phyloP scores from a whole-genome alignment of 1,140 invertebrate genomes.

The Gryon sp. region DNA sequence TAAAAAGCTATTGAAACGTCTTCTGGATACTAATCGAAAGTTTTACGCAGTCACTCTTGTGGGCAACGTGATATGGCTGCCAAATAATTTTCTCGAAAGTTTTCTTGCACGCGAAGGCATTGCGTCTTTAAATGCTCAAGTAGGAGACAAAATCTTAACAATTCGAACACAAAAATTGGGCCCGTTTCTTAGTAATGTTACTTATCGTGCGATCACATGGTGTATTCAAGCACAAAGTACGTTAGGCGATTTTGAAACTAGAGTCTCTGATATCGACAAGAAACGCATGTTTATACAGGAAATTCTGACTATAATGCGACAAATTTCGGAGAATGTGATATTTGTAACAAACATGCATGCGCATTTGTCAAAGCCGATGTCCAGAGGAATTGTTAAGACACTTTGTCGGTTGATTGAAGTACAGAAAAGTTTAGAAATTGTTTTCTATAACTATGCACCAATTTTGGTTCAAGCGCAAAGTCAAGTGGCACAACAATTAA shows the following conservation, averaged over 20 bases:
- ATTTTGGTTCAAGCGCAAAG: conserved; percentile 75
- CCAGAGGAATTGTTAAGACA: conserved; percentile 86
- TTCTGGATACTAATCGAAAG: conserved; percentile 89
- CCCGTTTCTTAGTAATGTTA: conserved; percentile 58
- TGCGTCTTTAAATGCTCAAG: conserved; percentile 48
- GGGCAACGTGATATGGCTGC: conserved; percentile 89
- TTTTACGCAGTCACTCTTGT: conserved; percentile 87
- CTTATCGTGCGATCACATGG: conserved; percentile 70
- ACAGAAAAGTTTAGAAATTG: conserved; percentile 87
- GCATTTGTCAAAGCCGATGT: conserved; percentile 86
- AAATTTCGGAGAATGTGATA: conserved; percentile 83
- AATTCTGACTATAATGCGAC: conserved; percentile 83
- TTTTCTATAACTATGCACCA: conserved; percentile 76
- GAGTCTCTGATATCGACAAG: conserved; percentile 83
- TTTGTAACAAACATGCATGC: conserved; percentile 91
- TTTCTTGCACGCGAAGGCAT: conserved; percentile 69
- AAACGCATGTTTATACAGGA: conserved; percentile 83
- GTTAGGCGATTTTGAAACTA: conserved; percentile 70
- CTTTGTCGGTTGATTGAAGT: conserved; percentile 90
- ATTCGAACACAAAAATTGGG: conserved; percentile 66
- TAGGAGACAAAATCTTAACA: conserved; percentile 71
- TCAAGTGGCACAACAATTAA: conserved; percentile 82
- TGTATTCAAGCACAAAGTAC: conserved; percentile 70
- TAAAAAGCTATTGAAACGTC: conserved; percentile 86
- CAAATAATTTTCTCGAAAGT: conserved; percentile 85